Percentiles rank a stretch among this genome's conserved stretches.
Evolutionary conservation across 1,140 invertebrate genomes (phyloP).

Genomic region (Medauroidea extradentata): DNA sequence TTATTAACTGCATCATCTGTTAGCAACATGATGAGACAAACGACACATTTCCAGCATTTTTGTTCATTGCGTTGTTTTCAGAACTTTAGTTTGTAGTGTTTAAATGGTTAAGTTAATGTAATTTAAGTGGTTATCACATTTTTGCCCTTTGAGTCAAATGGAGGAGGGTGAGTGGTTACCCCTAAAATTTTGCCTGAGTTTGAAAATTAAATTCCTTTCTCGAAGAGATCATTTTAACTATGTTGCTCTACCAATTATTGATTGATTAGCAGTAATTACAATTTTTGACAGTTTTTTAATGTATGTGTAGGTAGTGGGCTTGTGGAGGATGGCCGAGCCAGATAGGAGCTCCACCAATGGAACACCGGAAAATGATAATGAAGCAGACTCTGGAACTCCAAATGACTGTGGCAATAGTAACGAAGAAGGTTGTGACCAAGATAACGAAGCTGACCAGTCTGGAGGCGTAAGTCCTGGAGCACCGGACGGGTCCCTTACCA

Average conservation of each 20-base stretch:
- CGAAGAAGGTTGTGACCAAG: conserved; percentile 22
- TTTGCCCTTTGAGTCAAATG: no score
- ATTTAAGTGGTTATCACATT: no score
- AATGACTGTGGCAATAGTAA: conserved; percentile 13
- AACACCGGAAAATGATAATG: conserved; percentile 30
- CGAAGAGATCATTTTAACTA: not conserved
- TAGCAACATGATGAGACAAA: conserved; percentile 1
- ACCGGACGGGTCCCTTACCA: conserved; percentile 48
- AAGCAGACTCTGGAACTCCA: conserved; percentile 40
- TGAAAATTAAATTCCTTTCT: not conserved
- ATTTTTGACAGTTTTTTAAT: not conserved
- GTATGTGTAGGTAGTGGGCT: conserved; percentile 1
- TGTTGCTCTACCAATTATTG: not conserved
- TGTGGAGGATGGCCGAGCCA: conserved; percentile 14
- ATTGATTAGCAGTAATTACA: not conserved
- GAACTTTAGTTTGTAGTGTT: no score
- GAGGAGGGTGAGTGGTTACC: not conserved
- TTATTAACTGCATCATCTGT: conserved; percentile 1
- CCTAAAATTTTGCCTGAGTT: not conserved
- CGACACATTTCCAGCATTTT: not conserved
- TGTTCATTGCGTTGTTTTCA: no score
- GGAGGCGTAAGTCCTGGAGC: conserved; percentile 9
- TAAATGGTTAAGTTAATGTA: no score
- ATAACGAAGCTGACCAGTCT: conserved; percentile 37
- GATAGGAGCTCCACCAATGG: conserved; percentile 16